Conservation (phyloP, 2,113 vertebrate species). For the Archocentrus centrarchus region DNA sequence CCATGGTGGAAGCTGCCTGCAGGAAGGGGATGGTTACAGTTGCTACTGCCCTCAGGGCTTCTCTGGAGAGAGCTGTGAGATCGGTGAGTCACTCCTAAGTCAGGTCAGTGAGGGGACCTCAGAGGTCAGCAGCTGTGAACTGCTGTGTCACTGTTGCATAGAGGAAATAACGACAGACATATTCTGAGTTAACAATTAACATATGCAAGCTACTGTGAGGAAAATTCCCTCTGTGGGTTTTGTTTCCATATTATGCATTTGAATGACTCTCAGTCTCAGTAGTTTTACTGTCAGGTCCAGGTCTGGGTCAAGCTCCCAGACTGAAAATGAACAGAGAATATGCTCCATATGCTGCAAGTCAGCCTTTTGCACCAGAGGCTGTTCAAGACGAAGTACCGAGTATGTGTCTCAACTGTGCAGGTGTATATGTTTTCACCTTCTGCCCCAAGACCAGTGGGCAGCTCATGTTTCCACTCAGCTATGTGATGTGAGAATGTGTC, state of each 20-base stretch:
- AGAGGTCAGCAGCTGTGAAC: conserved; percentile 44
- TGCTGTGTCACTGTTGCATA: conserved; percentile 24
- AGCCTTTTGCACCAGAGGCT: conserved; percentile 50
- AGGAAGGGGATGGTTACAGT: conserved; percentile 87
- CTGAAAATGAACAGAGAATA: conserved; percentile 45
- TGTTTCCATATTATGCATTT: conserved; percentile 6
- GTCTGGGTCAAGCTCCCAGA: conserved; percentile 23
- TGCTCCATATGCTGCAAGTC: conserved; percentile 45
- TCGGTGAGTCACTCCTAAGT: conserved; percentile 84
- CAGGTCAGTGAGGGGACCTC: conserved; percentile 20
- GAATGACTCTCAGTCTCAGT: background rate
- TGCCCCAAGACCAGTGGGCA: conserved; percentile 24
- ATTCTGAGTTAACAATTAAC: conserved; percentile 35
- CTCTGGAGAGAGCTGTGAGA: conserved; percentile 96
- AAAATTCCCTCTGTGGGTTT: background rate
- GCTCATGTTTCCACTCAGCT: conserved; percentile 67
- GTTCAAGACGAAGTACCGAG: conserved; percentile 10
- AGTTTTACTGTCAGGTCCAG: conserved; percentile 32
- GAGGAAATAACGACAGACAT: conserved; percentile 13
- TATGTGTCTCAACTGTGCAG: background rate
- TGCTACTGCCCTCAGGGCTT: conserved; percentile 92
- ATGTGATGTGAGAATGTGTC: conserved; percentile 59
- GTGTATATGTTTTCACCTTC: conserved; percentile 34
- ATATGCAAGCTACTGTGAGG: conserved; percentile 13
- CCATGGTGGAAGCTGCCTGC: conserved; percentile 90